phyloP scores from a whole-genome alignment of 2,888 invertebrate species.

The Zaprionus obscuricornis region DNA sequence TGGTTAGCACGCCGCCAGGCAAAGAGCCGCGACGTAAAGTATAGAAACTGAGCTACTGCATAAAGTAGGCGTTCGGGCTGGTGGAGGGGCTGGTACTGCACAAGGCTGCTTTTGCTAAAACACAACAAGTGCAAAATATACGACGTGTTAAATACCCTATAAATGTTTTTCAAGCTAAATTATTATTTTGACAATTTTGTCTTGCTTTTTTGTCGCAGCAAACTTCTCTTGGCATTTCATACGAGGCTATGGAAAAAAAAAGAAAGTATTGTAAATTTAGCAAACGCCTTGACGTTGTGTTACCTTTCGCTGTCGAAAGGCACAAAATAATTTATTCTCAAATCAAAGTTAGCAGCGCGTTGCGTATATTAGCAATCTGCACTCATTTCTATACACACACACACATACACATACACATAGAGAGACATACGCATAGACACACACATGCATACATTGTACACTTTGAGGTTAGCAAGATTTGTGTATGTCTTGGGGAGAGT shows the following conservation, averaged over 20 bases:
- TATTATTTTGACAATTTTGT: too few species aligned
- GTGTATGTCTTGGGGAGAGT: constrained; percentile 22
- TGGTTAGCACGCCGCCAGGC: constrained; percentile 68
- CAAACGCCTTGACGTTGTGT: constrained; percentile 24
- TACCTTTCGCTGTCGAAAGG: constrained; percentile 48
- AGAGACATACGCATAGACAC: too few species aligned
- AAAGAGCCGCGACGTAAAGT: constrained; percentile 13
- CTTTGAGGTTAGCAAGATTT: constrained; percentile 13
- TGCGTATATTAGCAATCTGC: constrained; percentile 77
- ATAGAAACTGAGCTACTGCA: too few species aligned
- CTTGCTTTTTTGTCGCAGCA: too few species aligned
- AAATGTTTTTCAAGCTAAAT: too few species aligned
- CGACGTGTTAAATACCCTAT: background rate
- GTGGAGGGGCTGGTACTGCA: too few species aligned
- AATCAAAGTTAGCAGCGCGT: constrained; percentile 76
- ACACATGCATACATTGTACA: background rate
- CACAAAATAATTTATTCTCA: constrained; percentile 77
- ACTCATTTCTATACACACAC: constrained; percentile 57
- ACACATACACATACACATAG: constrained; percentile 4
- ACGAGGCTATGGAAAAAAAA: background rate
- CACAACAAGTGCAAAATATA: too few species aligned
- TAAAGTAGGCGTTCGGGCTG: too few species aligned
- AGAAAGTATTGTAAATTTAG: constrained; percentile 48
- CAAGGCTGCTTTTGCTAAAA: too few species aligned
- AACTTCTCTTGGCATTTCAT: too few species aligned